Evolutionary conservation across 2,113 vertebrate genomes (phyloP), one percentile per base, ranked within the genome.

Genomic region (Dunckerocampus dactyliophorus): DNA sequence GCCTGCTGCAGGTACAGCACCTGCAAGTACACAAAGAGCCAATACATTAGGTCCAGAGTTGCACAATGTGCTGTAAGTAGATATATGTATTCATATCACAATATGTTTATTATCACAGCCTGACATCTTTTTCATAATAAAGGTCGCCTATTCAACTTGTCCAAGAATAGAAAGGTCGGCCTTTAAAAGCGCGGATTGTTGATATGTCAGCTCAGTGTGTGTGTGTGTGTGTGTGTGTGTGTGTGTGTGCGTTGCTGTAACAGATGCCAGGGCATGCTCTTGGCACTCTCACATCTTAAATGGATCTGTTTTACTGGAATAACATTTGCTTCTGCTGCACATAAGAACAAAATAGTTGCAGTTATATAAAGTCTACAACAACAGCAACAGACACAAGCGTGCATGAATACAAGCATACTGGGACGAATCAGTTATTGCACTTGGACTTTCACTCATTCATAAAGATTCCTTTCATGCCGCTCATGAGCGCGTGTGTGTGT

Each of bases 1-100:
- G 84, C 84, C 74, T 82, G 86, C 77, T 89, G 85, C 63, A 92
- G 81, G 68, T 89, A 90, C 80, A 94, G 82, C 52, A 91, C 90
- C 94, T 96, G 71, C 13, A 43, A 43, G 13, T 13, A 43, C 5
- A 13, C 10, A 43, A 14, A 4, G 39, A 43, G 39, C 39, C 13
- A 43, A 43, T 43, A 43, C 39, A 43, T 43, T 43, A 43, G 39
- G 39, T 43, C 2, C 39, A 43, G 4, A 12, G 12, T 13, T 13
- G 12, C 39, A 13, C 39, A 13, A 42, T 42, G 11, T 43, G 39
- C 39, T 14, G 39, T 13, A 43, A 12, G 39, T 39, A 11, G 10
- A 39, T 14, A 43, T 14, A 14, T 3, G 39, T 13, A 14, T 12
- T 14, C 39, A 43, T 14, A 4, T 12, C 5, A 43, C 39, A 14